phyloP scores from a whole-genome alignment of 2,113 vertebrate species.

The Bubo bubo region DNA sequence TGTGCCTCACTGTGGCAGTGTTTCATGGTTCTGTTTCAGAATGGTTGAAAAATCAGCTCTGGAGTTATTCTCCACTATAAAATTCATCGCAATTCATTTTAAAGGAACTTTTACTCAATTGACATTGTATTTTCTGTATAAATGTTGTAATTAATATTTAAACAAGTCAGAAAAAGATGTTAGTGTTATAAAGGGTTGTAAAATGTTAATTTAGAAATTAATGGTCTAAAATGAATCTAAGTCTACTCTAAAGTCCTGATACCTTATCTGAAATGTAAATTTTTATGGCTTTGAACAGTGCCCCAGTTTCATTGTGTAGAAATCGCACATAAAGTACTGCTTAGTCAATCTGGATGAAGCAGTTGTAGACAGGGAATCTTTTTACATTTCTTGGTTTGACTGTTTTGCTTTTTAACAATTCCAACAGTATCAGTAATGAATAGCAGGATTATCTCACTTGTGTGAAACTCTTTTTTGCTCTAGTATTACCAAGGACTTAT shows the following conservation, averaged over 20 bases:
- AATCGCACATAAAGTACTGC: background rate
- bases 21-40: background rate
- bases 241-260: background rate
- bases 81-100: background rate
- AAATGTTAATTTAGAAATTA: conserved; percentile 11
- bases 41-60: background rate
- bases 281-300: background rate
- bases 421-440: background rate
- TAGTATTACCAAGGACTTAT: background rate
- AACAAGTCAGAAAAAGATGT: background rate
- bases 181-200: background rate
- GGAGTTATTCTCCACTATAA: background rate
- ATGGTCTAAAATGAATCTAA: background rate
- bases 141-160: conserved; percentile 10
- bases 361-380: background rate
- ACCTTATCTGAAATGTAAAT: background rate
- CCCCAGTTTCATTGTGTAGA: background rate
- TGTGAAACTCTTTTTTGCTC: background rate
- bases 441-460: background rate
- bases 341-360: background rate
- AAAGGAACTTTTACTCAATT: background rate
- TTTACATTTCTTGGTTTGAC: background rate
- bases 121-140: background rate
- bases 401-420: background rate
- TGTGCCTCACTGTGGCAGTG: background rate